Base-by-base conservation (phyloP, 2,113 vertebrate species). In the Protobothrops mucrosquamatus region DNA sequence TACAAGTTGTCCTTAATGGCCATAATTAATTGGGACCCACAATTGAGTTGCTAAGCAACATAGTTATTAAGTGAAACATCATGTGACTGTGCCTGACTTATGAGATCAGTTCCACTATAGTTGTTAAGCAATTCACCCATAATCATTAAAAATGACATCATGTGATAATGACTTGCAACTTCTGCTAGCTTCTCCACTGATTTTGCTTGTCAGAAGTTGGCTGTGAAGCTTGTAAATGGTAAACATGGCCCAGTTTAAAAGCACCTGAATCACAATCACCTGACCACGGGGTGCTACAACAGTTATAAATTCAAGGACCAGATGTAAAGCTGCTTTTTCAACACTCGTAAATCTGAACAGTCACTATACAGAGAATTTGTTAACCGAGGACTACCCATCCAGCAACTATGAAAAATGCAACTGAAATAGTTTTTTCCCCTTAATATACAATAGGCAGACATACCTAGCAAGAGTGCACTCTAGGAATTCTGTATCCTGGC, bases 381-480 rank as follows among this genome's bases (percentile, higher is more conserved):
- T 87, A 48, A 3, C 34, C 22, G 26, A 92, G 4, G 39, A 92
- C 12, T 52, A 89, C 3, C 18, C 61, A 48, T 57, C 56, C 2
- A 85, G 22, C n/a, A 69, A 51, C 6, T 46, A 88, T 0, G 46
- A 89, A 91, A 0, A 15, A 52, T 87, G 10, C 0, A 5, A 54
- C 24, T 89, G 8, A 91, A 91, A 0, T 12, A 34, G 0, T 74
- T 74, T n/a, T 69, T 34, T 10, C 5, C 0, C 26, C 8, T 92
- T 93, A 91, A 0, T 0, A 57, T 24, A 11, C 18, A 89, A 90
- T 11, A 10, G 0, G 0, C 48, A 59, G 56, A 93, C 64, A 94
- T 97, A 99, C 99, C 98, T 99, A 34, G 98, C 97, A 3, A 99
- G 98, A 89, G 98, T 97, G 24, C 94, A 95, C 61, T 98, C 97